Conservation (phyloP, 2,113 vertebrate species). For the Sylvilagus bachmani region DNA sequence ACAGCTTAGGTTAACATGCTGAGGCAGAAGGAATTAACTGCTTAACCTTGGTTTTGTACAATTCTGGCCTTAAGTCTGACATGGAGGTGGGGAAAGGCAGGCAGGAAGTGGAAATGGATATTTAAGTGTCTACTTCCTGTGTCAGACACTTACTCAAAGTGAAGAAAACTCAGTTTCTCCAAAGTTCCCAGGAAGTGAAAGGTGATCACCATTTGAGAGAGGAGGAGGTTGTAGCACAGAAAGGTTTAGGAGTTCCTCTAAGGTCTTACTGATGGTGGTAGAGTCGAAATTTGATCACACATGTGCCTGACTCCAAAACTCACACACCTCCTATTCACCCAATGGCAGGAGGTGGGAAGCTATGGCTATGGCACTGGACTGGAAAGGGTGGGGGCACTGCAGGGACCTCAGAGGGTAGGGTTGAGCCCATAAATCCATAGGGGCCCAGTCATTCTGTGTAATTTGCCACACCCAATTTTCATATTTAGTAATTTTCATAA, state of each 20-base stretch:
- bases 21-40: not conserved
- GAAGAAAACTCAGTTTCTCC: not conserved
- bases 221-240: not conserved
- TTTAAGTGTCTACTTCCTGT: not conserved
- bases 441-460: not conserved
- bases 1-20: not conserved
- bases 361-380: not conserved
- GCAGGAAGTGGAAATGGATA: not conserved
- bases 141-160: not conserved
- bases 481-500: not conserved
- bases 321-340: not conserved
- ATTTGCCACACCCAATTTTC: not conserved
- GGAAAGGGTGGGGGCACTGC: accelerated
- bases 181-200: not conserved
- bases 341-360: no score
- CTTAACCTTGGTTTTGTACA: not conserved
- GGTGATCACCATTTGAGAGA: not conserved
- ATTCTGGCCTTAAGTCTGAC: not conserved
- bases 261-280: not conserved
- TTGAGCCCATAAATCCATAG: not conserved
- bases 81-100: not conserved
- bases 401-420: not conserved
- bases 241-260: no score
- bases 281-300: not conserved
- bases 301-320: not conserved